phyloP scores from a whole-genome alignment of 1,140 invertebrate genomes.

The Ruditapes philippinarum region DNA sequence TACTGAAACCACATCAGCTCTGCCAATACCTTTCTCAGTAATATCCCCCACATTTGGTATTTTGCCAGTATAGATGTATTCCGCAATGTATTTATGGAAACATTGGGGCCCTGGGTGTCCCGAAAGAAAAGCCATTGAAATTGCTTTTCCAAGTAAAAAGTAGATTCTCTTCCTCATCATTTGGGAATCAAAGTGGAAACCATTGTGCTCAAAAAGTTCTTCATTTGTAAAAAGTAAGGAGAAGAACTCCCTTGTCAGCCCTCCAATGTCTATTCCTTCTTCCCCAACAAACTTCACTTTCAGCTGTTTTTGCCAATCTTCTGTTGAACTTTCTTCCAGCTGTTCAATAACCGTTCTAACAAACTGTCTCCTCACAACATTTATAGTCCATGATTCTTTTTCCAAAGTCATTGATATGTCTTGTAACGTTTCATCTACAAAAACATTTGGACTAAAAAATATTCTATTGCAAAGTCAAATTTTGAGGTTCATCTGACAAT shows the following conservation, averaged over 20 bases:
- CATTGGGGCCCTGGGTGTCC: constrained; percentile 45
- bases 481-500: constrained; percentile 14
- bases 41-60: constrained; percentile 34
- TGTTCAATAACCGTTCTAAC: constrained; percentile 38
- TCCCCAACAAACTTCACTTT: constrained; percentile 41
- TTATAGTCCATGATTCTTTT: constrained; percentile 36
- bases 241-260: constrained; percentile 44
- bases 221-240: constrained; percentile 30
- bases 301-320: constrained; percentile 23
- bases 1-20: constrained; percentile 21
- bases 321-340: constrained; percentile 17
- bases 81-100: constrained; percentile 25
- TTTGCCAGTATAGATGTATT: constrained; percentile 42
- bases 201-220: constrained; percentile 34
- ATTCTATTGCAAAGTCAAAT: constrained; percentile 20
- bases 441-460: constrained; percentile 8
- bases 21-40: constrained; percentile 26
- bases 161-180: constrained; percentile 35
- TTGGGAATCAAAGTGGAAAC: constrained; percentile 8
- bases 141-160: constrained; percentile 37
- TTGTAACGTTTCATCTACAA: constrained; percentile 25
- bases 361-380: constrained; percentile 47
- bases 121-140: constrained; percentile 10
- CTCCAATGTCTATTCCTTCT: constrained; percentile 36
- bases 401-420: constrained; percentile 21